These are phyloP conservation scores for Sceloporus tristichus DNA, from an alignment of 2,113 vertebrate genomes.

Conservation along the genomic window DNA sequence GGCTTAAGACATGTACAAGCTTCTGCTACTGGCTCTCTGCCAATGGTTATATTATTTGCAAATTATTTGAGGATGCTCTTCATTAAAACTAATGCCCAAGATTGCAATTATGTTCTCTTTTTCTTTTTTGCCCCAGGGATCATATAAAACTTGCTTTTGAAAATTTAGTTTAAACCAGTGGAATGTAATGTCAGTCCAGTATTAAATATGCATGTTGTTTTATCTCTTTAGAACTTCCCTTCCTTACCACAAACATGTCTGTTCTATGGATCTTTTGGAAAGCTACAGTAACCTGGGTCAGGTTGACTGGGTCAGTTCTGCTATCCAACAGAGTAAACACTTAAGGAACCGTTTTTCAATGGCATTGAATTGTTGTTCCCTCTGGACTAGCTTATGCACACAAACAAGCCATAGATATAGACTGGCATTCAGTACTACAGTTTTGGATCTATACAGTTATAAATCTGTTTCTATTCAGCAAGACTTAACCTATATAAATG, in stretches of 20 bases:
- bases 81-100: slow-evolving; percentile 75
- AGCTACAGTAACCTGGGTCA: slow-evolving; percentile 28
- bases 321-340: neutral
- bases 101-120: slow-evolving; percentile 67
- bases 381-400: neutral
- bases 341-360: neutral
- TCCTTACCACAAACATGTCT: neutral
- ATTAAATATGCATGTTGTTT: slow-evolving; percentile 75
- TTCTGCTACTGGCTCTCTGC: slow-evolving; percentile 65
- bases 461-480: too few species aligned
- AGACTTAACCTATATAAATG: too few species aligned
- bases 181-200: slow-evolving; percentile 71
- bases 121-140: slow-evolving; percentile 63
- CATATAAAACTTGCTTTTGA: slow-evolving; percentile 68
- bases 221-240: slow-evolving; percentile 67
- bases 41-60: slow-evolving; percentile 64
- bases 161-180: slow-evolving; percentile 67
- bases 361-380: slow-evolving; percentile 5
- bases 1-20: slow-evolving; percentile 67
- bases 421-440: neutral
- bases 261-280: neutral
- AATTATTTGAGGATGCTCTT: slow-evolving; percentile 73
- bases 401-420: neutral
- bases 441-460: too few species aligned
- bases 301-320: slow-evolving; percentile 14